Base-by-base conservation (phyloP, 1,140 invertebrate species). In the Meloidogyne hapla region DNA sequence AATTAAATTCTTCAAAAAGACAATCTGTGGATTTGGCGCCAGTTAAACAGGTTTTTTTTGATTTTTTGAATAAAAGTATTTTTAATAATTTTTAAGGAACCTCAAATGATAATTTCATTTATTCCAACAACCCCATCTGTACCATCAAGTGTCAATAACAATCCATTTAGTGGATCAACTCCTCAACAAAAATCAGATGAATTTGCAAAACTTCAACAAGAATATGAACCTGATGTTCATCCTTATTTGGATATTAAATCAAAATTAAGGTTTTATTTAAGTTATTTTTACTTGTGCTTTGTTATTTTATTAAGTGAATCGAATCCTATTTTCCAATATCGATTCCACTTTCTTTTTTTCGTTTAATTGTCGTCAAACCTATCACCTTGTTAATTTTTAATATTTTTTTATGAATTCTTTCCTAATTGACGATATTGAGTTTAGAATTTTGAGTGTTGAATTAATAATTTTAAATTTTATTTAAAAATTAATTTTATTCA, bases 41-140 rank as follows among this genome's bases (percentile, higher is more conserved):
- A 6, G 48, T n/a, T 56, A 56, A 9, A n/a, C 48, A 56, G 48
- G 48, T 56, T 56, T 56, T 56, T 56, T n/a, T n/a, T 38, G 33
- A 38, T 9, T 38, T 38, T 38, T 38, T 38, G 33, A 2, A 4
- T 9, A 6, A 68, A 26, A 68, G n/a, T n/a, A 18, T 45, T 25
- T 45, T 45, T 18, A 21, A 70, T n/a, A 25, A 42, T 69, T 38
- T 23, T 23, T 69, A 1, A 77, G 67, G 67, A 76, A 63, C 26
- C 15, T 23, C 79, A 77, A 33, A 80, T 76, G 26, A 81, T 83
- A 0, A 81, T 81, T 48, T 81, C 80, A 5, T 81, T 81, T 26
- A 83, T 81, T 79, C 80, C 80, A 26, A 82, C 66, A 23, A 72
- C 80, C 1, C 71, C 71, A 21, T 12, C 40, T n/a, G 15, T 70